Base-by-base conservation (phyloP, 1,140 invertebrate species). In the Drosophila repleta region DNA sequence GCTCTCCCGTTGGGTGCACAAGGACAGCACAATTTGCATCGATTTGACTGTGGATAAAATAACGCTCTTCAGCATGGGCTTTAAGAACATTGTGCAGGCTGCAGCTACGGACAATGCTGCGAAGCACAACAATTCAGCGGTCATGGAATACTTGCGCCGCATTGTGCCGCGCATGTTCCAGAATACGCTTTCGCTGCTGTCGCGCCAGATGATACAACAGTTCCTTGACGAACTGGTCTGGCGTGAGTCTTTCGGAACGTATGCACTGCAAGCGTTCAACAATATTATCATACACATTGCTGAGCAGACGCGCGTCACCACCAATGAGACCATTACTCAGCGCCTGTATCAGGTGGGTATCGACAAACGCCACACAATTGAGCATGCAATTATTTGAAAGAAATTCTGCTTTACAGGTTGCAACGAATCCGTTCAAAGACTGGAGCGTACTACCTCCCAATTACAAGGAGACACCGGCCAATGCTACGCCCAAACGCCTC, bases 131-230 rank as follows among this genome's bases (percentile, higher is more conserved):
- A 96, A 96, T 88, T 94, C 94, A 4, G 95, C 95, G 35, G 95
- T 97, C 4, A 97, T 98, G 97, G 96, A 97, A 57, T 98, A 97
- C 90, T 90, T 98, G 37, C 92, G 96, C 41, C 94, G 95, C 67
- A 96, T 97, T 64, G 96, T 97, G 4, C 96, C 97, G 0, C 93
- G 96, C 89, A 97, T 97, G 96, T 98, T 97, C 91, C 95, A 97
- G 93, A 97, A 97, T 90, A 97, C 96, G 0, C 90, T 98, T 6
- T 96, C 96, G 17, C 92, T 97, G 56, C 92, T 98, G 0, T 97
- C 96, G 4, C 93, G 96, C 51, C 95, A 96, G 90, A 96, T 97
- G 90, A 97, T 97, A 81, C 96, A 97, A 89, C 96, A 97, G 85
- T 97, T 97, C 90, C 92, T 98, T 41, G 96, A 98, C 87, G 97